Base-by-base conservation (phyloP, 2,888 invertebrate genomes). In the Oasisia sp. region DNA sequence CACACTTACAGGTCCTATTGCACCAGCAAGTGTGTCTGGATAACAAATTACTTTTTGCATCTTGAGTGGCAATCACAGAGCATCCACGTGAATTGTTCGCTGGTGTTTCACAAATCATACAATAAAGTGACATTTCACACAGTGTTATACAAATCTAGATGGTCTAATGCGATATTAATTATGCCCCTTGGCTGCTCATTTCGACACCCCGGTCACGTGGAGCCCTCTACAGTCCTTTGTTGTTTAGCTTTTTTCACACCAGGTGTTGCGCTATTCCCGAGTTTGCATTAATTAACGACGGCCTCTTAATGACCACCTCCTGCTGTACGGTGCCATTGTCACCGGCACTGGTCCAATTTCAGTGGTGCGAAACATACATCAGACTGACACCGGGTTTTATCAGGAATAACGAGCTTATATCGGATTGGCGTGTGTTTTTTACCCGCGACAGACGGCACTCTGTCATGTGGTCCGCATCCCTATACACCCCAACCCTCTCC, bases 321-420 rank as follows among this genome's bases (percentile, higher is more conserved):
- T 27, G 74, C 74, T 74, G 74, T 74, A n/a, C 27, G 5, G 74
- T 19, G 74, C 74, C 74, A 27, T 74, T 74, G 74, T 74, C 9
- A 19, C 7, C 19, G 7, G 74, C 1, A 27, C 74, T 74, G 27
- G 74, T n/a, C n/a, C 74, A 74, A 74, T 74, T 74, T 27, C n/a
- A 74, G 74, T 74, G 2, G 74, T 74, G 27, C 19, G 19, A 27
- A 74, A 19, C n/a, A n/a, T 74, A 74, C 74, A 74, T 74, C n/a
- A 74, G 74, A 74, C 74, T 74, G 74, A 74, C 74, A 74, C 74
- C 7, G 74, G 74, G 74, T 74, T 74, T 74, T 74, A 74, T 74
- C 14, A 19, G 74, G 74, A 74, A 7, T 74, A 74, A 74, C 74
- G 74, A 74, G 74, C 74, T n/a, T 4, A 74, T 74, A 74, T 74